A percentile compares a stretch with the other conserved stretches of the same genome.
phyloP scores from a whole-genome alignment of 2,888 invertebrate genomes.

The Erebia epiphron region DNA sequence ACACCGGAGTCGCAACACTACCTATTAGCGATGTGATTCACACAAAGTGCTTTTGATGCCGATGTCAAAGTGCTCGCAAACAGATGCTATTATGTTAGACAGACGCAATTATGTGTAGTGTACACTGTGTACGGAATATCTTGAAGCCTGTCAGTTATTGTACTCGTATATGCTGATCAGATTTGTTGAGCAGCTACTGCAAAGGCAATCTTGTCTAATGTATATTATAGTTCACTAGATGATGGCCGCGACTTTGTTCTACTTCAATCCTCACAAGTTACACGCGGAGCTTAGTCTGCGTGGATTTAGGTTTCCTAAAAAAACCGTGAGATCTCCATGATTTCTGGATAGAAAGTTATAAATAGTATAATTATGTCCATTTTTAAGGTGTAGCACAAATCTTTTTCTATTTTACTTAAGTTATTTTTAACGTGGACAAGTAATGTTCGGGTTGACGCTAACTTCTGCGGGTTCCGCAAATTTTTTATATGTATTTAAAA shows the following conservation, averaged over 20 bases:
- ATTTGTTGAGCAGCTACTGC: background rate
- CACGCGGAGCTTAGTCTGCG: too few relatives aligned
- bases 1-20: slow-evolving; percentile 39
- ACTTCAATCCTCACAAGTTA: too few relatives aligned
- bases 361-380: too few relatives aligned
- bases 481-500: too few relatives aligned
- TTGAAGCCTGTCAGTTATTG: background rate
- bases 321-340: background rate
- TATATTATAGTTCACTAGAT: background rate
- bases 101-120: background rate
- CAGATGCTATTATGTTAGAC: background rate
- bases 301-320: background rate
- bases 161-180: background rate
- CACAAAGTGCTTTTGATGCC: slow-evolving; percentile 41
- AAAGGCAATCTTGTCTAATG: too few relatives aligned
- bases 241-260: too few relatives aligned
- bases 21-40: slow-evolving; percentile 44
- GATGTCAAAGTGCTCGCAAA: slow-evolving; percentile 8
- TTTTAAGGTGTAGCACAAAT: too few relatives aligned
- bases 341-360: too few relatives aligned
- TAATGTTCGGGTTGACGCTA: too few relatives aligned
- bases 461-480: too few relatives aligned
- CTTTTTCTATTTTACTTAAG: too few relatives aligned
- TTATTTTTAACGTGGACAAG: too few relatives aligned
- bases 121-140: slow-evolving; percentile 1